Percentiles rank a stretch among this genome's conserved stretches.
These are phyloP conservation scores for Daboia siamensis DNA, from an alignment of 2,113 vertebrate genomes.

Conservation along the genomic window DNA sequence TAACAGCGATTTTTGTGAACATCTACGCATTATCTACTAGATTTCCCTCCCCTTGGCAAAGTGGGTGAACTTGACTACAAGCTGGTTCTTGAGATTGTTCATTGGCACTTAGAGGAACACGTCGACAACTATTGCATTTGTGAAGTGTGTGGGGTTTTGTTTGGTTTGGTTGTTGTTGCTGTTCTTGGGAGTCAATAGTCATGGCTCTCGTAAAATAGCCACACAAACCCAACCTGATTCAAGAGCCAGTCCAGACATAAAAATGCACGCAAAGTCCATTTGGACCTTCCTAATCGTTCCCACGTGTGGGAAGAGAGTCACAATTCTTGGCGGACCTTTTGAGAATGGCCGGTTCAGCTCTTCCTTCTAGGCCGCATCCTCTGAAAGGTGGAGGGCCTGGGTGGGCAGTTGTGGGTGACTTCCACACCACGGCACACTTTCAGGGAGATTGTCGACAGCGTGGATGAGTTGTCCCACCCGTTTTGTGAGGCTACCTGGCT, in stretches of 20 bases:
- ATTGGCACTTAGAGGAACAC: conserved; percentile 67
- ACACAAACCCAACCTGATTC: conserved; percentile 31
- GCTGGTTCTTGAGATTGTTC: conserved; percentile 78
- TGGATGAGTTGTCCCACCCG: background rate
- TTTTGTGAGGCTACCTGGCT: background rate
- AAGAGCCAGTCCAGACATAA: background rate
- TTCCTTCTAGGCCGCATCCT: background rate
- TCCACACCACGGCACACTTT: background rate
- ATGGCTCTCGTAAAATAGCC: conserved; percentile 30
- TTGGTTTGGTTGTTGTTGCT: background rate
- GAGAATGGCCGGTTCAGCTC: background rate
- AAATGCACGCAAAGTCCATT: background rate
- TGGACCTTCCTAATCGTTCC: too few relatives aligned
- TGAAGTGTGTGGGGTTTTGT: conserved; percentile 10
- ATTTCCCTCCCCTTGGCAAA: conserved; percentile 61
- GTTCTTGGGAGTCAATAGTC: conserved; percentile 46
- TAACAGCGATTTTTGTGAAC: conserved; percentile 60
- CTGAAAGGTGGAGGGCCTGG: background rate
- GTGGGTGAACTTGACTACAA: conserved; percentile 71
- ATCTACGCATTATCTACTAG: conserved; percentile 25
- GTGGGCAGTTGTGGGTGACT: background rate
- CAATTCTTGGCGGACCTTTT: too few relatives aligned
- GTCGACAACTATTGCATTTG: conserved; percentile 65
- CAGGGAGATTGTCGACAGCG: conserved; percentile 7
- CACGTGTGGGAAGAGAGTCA: background rate